A percentile compares a stretch with the other conserved stretches of the same genome.
Evolutionary conservation across 2,888 invertebrate genomes (phyloP).

Genomic region (Itoplectis maculator): DNA sequence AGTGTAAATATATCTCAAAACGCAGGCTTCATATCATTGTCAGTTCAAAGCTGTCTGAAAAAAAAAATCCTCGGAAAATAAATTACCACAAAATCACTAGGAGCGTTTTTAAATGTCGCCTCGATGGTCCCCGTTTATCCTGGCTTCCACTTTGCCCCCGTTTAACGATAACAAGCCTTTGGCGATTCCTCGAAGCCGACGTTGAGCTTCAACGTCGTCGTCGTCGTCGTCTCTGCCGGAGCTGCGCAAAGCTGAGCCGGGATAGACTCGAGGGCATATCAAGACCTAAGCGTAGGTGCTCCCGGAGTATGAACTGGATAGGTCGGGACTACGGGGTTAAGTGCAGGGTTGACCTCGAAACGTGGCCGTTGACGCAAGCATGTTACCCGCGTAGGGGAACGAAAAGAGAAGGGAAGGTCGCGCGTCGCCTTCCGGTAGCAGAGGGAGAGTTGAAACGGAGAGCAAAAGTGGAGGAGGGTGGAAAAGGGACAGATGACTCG

Average conservation of each 20-base stretch:
- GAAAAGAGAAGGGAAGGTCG: conserved; percentile 18
- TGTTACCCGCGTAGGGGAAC: conserved; percentile 4
- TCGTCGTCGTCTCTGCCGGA: background rate
- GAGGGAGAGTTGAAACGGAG: background rate
- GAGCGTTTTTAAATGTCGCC: no score
- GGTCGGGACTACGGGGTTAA: conserved; percentile 30
- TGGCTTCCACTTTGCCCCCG: background rate
- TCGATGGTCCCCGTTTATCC: no score
- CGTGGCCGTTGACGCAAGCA: conserved; percentile 29
- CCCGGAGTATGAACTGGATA: conserved; percentile 29
- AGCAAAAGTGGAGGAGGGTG: conserved; percentile 15
- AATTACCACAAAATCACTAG: no score
- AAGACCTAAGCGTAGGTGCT: conserved; percentile 21
- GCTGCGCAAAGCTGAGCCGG: conserved; percentile 4
- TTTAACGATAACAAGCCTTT: background rate
- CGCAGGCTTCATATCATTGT: no score
- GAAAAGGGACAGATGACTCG: conserved; percentile 45
- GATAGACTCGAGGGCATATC: conserved; percentile 38
- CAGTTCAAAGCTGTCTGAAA: no score
- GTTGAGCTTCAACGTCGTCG: conserved; percentile 27
- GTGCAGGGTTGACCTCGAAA: conserved; percentile 27
- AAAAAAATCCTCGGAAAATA: no score
- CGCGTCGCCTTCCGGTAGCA: background rate
- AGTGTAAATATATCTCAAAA: background rate
- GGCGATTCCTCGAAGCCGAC: background rate